These are phyloP conservation scores for Cordilura impudica DNA, from an alignment of 2,888 invertebrate species.

Conservation along the genomic window DNA sequence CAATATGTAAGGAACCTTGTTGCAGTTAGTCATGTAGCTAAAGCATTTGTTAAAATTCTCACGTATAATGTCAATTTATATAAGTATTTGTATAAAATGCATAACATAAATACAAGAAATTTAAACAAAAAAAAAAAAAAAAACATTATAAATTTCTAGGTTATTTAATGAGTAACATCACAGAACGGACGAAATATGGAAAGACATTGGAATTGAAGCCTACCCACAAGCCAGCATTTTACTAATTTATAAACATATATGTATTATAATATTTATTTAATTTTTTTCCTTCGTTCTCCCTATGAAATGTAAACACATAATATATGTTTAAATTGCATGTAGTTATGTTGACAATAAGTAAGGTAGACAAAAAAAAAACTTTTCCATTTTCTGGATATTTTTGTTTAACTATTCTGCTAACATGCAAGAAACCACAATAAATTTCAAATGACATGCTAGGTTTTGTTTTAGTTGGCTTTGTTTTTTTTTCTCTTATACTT, in stretches of 20 bases:
- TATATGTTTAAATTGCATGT: conserved; percentile 54
- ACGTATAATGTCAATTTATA: conserved; percentile 37
- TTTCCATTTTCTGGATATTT: conserved; percentile 15
- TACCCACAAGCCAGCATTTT: conserved; percentile 18
- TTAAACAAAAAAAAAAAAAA: conserved; percentile 3
- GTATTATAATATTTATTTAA: conserved; percentile 12
- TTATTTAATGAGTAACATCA: background rate
- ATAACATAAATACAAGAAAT: conserved; percentile 46
- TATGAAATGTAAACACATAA: conserved; percentile 58
- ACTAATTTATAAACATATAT: conserved; percentile 17
- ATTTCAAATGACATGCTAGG: conserved; percentile 42
- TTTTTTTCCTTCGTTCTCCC: conserved; percentile 15
- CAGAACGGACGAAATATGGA: background rate
- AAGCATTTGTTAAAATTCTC: conserved; percentile 59
- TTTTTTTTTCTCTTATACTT: conserved; percentile 1
- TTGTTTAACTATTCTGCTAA: background rate
- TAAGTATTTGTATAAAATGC: conserved; percentile 50
- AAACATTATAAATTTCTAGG: conserved; percentile 11
- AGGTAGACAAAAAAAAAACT: background rate
- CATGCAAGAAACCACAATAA: conserved; percentile 18
- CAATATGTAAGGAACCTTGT: no score
- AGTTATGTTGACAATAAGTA: conserved; percentile 32
- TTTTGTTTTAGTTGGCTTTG: background rate
- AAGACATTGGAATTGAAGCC: background rate
- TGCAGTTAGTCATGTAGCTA: conserved; percentile 7